Evolutionary conservation across 2,113 vertebrate species (phyloP).

Genomic region (Ceratotherium simum): DNA sequence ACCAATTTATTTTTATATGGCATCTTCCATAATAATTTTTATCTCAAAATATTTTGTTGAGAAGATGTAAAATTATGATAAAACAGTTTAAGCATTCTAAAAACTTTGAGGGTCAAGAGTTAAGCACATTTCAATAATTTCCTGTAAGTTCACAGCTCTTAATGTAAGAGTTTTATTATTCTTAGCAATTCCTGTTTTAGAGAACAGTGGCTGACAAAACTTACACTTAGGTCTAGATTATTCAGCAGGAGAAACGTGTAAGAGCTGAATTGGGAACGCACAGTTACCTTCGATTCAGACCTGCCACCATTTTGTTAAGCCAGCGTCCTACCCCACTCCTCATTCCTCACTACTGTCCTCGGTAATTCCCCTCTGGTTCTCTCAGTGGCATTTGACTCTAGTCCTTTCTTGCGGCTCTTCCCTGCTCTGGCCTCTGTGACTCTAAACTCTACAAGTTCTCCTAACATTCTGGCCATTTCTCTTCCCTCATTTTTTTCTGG

Average conservation of each 20-base stretch:
- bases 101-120: conserved; percentile 56
- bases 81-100: conserved; percentile 49
- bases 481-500: conserved; percentile 7
- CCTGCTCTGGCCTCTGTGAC: neutral
- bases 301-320: neutral
- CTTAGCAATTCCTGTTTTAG: conserved; percentile 42
- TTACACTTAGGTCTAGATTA: neutral
- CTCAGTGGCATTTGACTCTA: fast-evolving
- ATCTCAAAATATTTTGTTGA: conserved; percentile 69
- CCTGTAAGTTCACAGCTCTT: conserved; percentile 53
- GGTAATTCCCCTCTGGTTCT: neutral
- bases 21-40: conserved; percentile 64
- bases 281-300: fast-evolving
- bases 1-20: conserved; percentile 75
- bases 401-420: neutral
- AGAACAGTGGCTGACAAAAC: neutral
- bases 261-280: neutral
- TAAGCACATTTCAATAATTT: conserved; percentile 60
- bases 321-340: fast-evolving
- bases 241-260: neutral
- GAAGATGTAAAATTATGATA: conserved; percentile 59
- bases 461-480: neutral
- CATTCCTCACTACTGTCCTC: fast-evolving
- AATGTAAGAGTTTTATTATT: conserved; percentile 48
- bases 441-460: neutral